Percentiles rank a stretch among this genome's conserved stretches.
Conservation (phyloP, 2,888 invertebrate species). For the Cephus nigrinus region DNA sequence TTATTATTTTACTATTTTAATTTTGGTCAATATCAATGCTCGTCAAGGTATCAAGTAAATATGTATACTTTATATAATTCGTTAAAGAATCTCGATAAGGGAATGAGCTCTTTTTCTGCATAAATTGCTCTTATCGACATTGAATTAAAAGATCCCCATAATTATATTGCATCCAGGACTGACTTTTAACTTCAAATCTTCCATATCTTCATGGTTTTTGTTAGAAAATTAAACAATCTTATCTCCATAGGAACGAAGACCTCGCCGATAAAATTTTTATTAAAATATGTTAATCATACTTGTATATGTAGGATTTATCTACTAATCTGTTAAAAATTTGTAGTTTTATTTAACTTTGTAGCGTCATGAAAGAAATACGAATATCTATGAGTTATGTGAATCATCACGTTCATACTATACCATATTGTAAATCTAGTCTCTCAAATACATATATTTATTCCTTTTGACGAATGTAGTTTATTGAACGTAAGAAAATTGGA, state of each 20-base stretch:
- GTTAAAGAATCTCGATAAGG: background rate
- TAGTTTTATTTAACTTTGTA: too few species aligned
- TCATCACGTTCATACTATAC: background rate
- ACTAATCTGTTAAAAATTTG: too few species aligned
- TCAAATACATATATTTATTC: background rate
- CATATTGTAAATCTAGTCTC: conserved; percentile 12
- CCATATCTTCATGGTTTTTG: background rate
- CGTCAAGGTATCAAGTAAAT: background rate
- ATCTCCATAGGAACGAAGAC: conserved; percentile 19
- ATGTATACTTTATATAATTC: background rate
- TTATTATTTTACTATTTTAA: background rate
- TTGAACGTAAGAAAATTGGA: background rate
- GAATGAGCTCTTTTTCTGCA: background rate
- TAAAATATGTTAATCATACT: conserved; percentile 10
- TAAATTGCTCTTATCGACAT: background rate
- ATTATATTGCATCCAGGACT: background rate
- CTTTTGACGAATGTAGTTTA: too few species aligned
- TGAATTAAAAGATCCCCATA: background rate
- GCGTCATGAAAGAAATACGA: too few species aligned
- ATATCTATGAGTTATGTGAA: background rate
- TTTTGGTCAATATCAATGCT: background rate
- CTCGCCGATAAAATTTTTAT: conserved; percentile 28
- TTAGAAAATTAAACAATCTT: background rate
- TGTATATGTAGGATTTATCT: background rate
- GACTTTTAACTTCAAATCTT: background rate